Evolutionary conservation across 2,888 invertebrate genomes (phyloP).

Genomic region (Cryptocephalus moraei): DNA sequence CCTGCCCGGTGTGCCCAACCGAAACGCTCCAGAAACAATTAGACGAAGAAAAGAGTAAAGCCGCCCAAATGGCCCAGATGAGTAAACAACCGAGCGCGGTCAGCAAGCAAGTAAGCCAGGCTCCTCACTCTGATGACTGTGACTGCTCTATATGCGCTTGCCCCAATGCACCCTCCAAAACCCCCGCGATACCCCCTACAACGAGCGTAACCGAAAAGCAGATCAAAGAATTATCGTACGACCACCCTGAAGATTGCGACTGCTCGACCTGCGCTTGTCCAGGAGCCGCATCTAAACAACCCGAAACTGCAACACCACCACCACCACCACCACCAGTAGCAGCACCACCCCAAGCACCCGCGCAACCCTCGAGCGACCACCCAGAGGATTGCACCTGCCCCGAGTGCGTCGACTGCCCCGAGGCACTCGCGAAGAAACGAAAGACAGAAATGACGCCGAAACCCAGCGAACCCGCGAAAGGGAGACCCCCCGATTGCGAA

Average conservation of each 20-base stretch:
- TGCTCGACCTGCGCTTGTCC: constrained; percentile 12
- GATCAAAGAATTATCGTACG: too few relatives aligned
- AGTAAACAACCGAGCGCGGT: background rate
- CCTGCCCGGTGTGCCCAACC: constrained; percentile 9
- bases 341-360: background rate
- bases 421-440: background rate
- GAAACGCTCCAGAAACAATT: constrained; percentile 5
- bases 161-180: background rate
- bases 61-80: background rate
- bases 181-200: too few relatives aligned
- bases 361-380: background rate
- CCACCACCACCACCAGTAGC: background rate
- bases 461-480: background rate
- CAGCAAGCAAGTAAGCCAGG: background rate
- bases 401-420: constrained; percentile 1
- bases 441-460: background rate
- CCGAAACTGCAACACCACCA: background rate
- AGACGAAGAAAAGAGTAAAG: constrained; percentile 5
- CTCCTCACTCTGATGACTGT: constrained; percentile 7
- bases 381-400: constrained; percentile 2
- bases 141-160: constrained; percentile 10
- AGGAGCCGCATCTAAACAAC: background rate
- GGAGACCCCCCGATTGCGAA: background rate
- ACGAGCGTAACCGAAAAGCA: too few relatives aligned
- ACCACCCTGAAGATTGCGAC: constrained; percentile 11